Base-by-base conservation (phyloP, 2,113 vertebrate genomes). In the Galeopterus variegatus region DNA sequence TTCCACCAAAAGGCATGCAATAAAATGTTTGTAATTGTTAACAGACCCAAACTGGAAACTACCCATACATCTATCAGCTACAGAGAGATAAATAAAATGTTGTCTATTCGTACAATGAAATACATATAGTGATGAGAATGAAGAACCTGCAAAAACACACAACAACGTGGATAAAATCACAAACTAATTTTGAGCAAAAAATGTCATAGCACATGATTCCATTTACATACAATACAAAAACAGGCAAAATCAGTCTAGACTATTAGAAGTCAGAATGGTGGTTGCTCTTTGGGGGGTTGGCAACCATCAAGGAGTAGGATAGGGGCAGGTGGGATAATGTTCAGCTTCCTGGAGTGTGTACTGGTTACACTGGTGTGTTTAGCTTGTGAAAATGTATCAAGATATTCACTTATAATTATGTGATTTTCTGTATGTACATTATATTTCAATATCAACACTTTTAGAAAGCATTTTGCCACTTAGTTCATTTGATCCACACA, bases 371-470 rank as follows among this genome's bases (percentile, higher is more conserved):
- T 56, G 9, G 12, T 54, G 31, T 83, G 9, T 69, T 79, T 72
- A 41, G 50, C 82, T 72, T 94, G 62, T 93, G 45, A 77, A 76
- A 72, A 62, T 87, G 6, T 48, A 72, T 81, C 36, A 60, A 8
- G 3, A 11, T 77, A 33, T 48, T 28, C 7, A 52, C 14, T 62
- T 69, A 64, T 15, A 24, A 70, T 54, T 72, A 80, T 84, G 36
- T 52, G 33, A 65, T 45, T 24, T 89, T 92, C 50, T 91, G 21
- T 91, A 50, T 52, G 19, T 26, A 64, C 9, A 58, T 81, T 92
- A 41, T 79, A 87, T 93, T 93, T 95, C 31, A 85, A 45, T 23
- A 95, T 54, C 10, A 69, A 60, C 19, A 60, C 19, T 94, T 93
- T 91, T 62, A 72, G 31, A 50, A 94, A 72, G 60, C 14, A 3